phyloP scores from a whole-genome alignment of 1,140 invertebrate genomes.

The Atta colombica region DNA sequence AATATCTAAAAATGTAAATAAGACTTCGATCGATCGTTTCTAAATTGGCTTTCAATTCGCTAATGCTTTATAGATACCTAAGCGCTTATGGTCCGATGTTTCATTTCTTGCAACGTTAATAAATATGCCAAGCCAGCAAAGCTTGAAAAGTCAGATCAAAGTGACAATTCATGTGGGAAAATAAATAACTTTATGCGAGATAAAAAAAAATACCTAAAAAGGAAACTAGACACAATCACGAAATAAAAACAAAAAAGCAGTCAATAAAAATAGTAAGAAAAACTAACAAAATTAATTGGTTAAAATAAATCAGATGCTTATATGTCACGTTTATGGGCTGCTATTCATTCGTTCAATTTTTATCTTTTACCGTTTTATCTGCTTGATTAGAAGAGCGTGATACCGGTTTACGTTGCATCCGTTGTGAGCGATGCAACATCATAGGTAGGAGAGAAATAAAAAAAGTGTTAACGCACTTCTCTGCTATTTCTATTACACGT shows the following conservation, averaged over 20 bases:
- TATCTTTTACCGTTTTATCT: constrained; percentile 45
- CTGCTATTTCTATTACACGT: constrained; percentile 58
- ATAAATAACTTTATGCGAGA: background rate
- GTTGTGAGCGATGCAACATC: background rate
- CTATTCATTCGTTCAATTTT: constrained; percentile 58
- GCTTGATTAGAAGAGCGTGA: constrained; percentile 60
- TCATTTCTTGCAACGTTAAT: constrained; percentile 18
- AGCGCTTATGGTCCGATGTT: background rate
- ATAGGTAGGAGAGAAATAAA: background rate
- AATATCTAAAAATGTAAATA: constrained; percentile 32
- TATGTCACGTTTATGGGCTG: background rate
- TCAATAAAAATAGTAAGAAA: background rate
- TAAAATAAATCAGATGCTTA: constrained; percentile 29
- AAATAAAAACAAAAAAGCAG: background rate
- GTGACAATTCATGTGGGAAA: constrained; percentile 10
- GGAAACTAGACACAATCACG: background rate
- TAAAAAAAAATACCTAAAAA: background rate
- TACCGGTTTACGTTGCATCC: constrained; percentile 38
- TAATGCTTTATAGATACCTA: constrained; percentile 15
- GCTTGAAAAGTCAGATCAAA: constrained; percentile 1
- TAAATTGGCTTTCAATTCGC: constrained; percentile 28
- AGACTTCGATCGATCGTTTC: constrained; percentile 6
- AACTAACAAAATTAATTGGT: background rate
- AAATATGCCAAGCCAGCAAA: background rate
- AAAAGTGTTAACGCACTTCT: constrained; percentile 42